Conservation (phyloP, 1,140 invertebrate genomes). For the Cydia strobilella region DNA sequence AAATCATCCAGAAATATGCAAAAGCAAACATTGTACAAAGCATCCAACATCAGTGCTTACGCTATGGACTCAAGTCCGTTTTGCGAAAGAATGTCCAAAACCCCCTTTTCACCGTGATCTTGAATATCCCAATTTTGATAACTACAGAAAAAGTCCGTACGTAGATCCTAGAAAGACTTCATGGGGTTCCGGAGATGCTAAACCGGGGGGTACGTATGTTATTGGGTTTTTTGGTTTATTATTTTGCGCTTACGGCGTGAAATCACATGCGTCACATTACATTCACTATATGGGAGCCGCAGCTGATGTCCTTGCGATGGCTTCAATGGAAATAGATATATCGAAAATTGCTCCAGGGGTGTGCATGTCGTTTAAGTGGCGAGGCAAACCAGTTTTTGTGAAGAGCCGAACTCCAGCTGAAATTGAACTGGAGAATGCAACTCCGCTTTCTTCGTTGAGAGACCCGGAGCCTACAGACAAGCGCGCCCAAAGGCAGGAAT, state of each 20-base stretch:
- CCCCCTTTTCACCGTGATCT: constrained; percentile 59
- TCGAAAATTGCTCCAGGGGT: constrained; percentile 53
- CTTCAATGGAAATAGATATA: constrained; percentile 63
- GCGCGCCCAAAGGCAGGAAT: constrained; percentile 84
- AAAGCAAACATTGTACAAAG: background rate
- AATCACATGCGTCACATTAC: constrained; percentile 54
- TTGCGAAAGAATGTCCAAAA: constrained; percentile 49
- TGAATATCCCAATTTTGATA: constrained; percentile 62
- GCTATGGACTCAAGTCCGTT: constrained; percentile 61
- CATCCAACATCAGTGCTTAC: constrained; percentile 33
- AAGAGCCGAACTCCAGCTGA: constrained; percentile 86
- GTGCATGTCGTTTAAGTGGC: constrained; percentile 89
- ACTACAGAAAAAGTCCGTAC: constrained; percentile 59
- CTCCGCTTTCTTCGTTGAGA: constrained; percentile 84
- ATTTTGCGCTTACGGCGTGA: constrained; percentile 51
- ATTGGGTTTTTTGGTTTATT: constrained; percentile 59
- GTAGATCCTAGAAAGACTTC: constrained; percentile 55
- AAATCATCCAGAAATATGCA: background rate
- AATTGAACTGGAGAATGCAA: constrained; percentile 84
- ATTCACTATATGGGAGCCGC: constrained; percentile 57
- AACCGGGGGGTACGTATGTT: constrained; percentile 55
- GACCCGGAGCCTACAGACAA: constrained; percentile 89
- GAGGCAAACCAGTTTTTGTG: constrained; percentile 92
- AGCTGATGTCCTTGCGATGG: constrained; percentile 64
- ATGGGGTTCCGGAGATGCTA: constrained; percentile 59